Percentiles rank a stretch among this genome's conserved stretches.
Conservation (phyloP, 2,113 vertebrate genomes). For the Paratilapia polleni region DNA sequence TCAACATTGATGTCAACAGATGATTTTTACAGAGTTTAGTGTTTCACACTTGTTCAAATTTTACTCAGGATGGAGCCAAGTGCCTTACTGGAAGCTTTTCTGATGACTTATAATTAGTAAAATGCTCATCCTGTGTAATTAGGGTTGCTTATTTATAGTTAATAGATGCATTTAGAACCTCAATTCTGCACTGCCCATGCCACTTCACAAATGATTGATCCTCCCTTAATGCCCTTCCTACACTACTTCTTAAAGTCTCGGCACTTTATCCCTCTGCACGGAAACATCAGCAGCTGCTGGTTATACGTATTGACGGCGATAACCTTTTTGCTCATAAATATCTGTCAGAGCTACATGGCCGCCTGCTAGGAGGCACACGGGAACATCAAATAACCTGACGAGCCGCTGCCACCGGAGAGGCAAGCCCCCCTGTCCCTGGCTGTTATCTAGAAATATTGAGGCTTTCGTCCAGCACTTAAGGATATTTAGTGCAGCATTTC, state of each 20-base stretch:
- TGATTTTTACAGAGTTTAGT: not conserved
- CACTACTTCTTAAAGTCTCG: constrained; percentile 29
- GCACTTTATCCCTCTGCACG: constrained; percentile 8
- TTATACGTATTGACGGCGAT: constrained; percentile 23
- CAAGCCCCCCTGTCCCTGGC: constrained; percentile 4
- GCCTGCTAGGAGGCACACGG: constrained; percentile 23
- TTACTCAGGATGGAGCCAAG: not conserved
- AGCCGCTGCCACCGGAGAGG: constrained; percentile 27
- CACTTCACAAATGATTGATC: constrained; percentile 62
- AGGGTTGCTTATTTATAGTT: constrained; percentile 27
- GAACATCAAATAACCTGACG: constrained; percentile 26
- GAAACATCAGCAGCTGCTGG: constrained; percentile 24
- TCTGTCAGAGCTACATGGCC: constrained; percentile 28
- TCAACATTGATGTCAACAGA: not conserved
- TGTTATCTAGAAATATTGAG: constrained; percentile 59
- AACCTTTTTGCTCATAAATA: constrained; percentile 48
- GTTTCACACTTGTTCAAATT: not conserved
- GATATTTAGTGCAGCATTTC: constrained; percentile 58
- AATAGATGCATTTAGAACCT: constrained; percentile 49
- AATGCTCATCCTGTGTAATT: constrained; percentile 16
- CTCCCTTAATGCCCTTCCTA: constrained; percentile 27
- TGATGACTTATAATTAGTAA: not conserved
- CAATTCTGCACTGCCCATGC: constrained; percentile 28
- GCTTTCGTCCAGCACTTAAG: constrained; percentile 54
- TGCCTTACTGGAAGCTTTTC: not conserved